Evolutionary conservation across 2,888 invertebrate genomes (phyloP).

Genomic region (Axea sp.): DNA sequence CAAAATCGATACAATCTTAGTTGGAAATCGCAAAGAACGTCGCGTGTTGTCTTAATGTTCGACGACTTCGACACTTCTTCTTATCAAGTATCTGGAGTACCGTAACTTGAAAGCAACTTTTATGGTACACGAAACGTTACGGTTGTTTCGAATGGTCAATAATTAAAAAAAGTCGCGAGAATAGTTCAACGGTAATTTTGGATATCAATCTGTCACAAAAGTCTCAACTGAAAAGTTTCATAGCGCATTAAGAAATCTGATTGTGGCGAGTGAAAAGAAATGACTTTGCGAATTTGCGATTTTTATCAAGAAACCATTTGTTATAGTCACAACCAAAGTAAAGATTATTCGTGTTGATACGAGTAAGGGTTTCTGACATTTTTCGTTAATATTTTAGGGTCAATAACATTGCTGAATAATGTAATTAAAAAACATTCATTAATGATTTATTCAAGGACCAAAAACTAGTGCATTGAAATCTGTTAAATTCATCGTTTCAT

Average conservation of each 20-base stretch:
- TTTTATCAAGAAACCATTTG: constrained; percentile 6
- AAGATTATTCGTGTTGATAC: no score
- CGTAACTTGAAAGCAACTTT: constrained; percentile 16
- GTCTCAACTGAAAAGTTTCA: constrained; percentile 27
- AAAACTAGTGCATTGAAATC: no score
- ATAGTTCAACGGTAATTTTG: constrained; percentile 7
- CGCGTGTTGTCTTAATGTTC: constrained; percentile 55
- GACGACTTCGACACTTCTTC: constrained; percentile 33
- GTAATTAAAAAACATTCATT: no score
- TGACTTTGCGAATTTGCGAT: background rate
- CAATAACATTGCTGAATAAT: no score
- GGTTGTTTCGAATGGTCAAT: background rate
- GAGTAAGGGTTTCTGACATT: no score
- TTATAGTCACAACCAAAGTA: no score
- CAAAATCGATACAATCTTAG: constrained; percentile 46
- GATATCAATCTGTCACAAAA: constrained; percentile 40
- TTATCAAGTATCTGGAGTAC: constrained; percentile 46
- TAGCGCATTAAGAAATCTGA: no score
- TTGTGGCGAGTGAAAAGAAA: no score
- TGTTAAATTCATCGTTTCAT: no score
- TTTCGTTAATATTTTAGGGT: no score
- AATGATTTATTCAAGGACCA: no score
- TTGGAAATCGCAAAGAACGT: constrained; percentile 33
- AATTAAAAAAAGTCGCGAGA: constrained; percentile 28
- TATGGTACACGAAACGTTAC: constrained; percentile 15